Percentiles rank a stretch among this genome's conserved stretches.
Conservation (phyloP, 2,797 vertebrate species). For the Acrocephalus scirpaceus region DNA sequence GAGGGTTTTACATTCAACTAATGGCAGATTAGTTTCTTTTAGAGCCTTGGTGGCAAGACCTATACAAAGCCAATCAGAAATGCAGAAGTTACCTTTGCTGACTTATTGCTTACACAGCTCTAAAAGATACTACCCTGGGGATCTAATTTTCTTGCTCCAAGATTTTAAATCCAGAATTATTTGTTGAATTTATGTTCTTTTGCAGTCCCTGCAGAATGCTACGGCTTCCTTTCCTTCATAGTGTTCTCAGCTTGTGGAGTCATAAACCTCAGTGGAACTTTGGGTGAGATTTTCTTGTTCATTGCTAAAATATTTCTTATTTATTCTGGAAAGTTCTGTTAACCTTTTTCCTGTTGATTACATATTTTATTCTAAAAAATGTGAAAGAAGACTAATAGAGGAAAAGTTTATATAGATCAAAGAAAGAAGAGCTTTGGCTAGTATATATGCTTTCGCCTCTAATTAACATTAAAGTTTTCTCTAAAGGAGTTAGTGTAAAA, state of each 20-base stretch:
- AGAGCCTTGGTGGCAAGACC: background rate
- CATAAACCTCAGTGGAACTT: conserved; percentile 24
- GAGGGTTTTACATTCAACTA: background rate
- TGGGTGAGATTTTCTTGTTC: conserved; percentile 33
- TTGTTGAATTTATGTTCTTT: conserved; percentile 47
- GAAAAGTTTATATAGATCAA: background rate
- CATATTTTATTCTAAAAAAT: background rate
- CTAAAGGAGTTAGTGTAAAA: background rate
- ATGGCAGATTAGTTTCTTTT: background rate
- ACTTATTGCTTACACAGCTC: background rate
- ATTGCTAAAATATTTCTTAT: background rate
- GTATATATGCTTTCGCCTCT: background rate
- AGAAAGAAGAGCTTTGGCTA: background rate
- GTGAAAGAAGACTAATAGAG: background rate
- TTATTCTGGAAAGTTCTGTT: background rate
- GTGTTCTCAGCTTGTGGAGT: conserved; percentile 12
- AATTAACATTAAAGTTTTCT: background rate
- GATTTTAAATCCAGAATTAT: conserved; percentile 24
- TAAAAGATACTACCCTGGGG: background rate
- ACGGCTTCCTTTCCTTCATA: conserved; percentile 14
- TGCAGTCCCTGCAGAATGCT: conserved; percentile 4
- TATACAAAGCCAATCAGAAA: background rate
- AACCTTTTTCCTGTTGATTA: background rate
- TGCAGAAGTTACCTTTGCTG: background rate
- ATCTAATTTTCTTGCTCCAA: conserved; percentile 15